Conservation (phyloP, 2,113 vertebrate genomes). For the Eretmochelys imbricata region DNA sequence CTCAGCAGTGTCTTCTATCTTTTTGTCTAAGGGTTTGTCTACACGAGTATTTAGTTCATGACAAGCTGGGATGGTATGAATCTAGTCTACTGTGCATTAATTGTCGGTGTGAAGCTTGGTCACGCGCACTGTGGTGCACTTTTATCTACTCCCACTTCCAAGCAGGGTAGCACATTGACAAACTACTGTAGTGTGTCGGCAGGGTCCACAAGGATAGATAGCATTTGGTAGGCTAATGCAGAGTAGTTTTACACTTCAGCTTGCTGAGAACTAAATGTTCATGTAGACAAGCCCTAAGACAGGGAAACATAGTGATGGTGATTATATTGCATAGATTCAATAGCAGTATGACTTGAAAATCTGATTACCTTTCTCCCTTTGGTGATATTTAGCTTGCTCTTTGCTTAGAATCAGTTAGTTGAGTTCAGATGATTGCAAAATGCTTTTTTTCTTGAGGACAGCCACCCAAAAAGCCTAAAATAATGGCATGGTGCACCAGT, state of each 20-base stretch:
- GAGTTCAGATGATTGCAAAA: not conserved
- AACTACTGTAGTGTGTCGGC: not conserved
- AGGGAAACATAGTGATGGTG: not conserved
- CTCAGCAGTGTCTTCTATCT: constrained; percentile 18
- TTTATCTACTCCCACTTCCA: not conserved
- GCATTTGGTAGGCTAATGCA: not conserved
- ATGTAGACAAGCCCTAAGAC: not conserved
- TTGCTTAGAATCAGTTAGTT: not conserved
- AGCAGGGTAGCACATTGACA: not conserved
- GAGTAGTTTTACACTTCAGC: not conserved
- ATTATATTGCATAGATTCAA: accelerated
- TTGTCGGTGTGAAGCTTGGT: not conserved
- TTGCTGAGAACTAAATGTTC: not conserved
- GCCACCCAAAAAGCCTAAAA: not conserved
- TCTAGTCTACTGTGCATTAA: not conserved
- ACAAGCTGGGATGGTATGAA: not conserved
- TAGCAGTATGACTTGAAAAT: not conserved
- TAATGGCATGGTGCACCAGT: not conserved
- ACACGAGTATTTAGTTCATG: not conserved
- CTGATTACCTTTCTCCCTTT: accelerated
- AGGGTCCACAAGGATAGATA: not conserved
- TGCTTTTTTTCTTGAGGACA: not conserved
- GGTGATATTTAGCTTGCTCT: not conserved
- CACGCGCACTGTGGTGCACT: not conserved
- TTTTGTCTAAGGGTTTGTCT: not conserved